Conservation (phyloP, 2,797 vertebrate genomes). For the Phataginus tricuspis region DNA sequence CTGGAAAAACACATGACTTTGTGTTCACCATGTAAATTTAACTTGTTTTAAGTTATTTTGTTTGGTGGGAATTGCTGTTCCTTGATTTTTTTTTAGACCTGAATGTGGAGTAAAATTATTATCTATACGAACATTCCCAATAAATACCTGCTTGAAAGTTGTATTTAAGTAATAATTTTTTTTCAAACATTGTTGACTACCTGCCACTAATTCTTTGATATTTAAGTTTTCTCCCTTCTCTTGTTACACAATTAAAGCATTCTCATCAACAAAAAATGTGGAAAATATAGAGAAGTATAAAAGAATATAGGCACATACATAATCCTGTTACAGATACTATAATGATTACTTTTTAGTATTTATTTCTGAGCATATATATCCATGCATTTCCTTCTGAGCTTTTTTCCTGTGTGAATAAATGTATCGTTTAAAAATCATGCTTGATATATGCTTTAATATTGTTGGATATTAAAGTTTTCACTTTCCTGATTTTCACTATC, state of each 20-base stretch:
- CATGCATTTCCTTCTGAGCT: not conserved
- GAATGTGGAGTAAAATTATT: not conserved
- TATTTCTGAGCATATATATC: not conserved
- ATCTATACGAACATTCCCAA: not conserved
- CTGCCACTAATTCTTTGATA: not conserved
- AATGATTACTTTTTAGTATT: constrained; percentile 6
- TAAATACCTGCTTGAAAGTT: not conserved
- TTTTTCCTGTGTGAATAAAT: not conserved
- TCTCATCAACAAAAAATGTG: not conserved
- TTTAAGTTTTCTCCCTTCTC: not conserved
- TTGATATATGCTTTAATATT: not conserved
- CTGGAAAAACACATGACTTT: not conserved
- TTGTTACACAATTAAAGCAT: constrained; percentile 5
- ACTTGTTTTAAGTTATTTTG: not conserved
- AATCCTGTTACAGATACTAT: not conserved
- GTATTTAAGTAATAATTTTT: not conserved
- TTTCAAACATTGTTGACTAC: not conserved
- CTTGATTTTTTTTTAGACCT: not conserved
- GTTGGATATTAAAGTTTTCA: not conserved
- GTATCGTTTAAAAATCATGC: not conserved
- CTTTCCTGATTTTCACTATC: not conserved
- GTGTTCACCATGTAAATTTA: not conserved
- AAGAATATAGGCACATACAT: not conserved
- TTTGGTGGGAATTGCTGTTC: not conserved
- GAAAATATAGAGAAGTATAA: not conserved